Base-by-base conservation (phyloP, 2,888 invertebrate genomes). In the Leistus spinibarbis region DNA sequence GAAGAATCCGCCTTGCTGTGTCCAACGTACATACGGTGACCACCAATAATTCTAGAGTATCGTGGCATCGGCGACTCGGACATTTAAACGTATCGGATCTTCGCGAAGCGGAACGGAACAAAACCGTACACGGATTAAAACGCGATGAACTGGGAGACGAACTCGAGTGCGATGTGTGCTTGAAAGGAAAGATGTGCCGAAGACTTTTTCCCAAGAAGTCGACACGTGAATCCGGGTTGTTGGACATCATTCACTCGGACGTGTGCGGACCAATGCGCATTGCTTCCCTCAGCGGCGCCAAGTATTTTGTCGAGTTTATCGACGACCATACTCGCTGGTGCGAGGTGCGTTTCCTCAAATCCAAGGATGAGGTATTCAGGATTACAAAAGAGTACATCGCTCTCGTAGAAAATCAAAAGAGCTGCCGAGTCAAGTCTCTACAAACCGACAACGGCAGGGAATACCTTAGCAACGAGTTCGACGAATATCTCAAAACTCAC, bases 181-280 rank as follows among this genome's bases (percentile, higher is more conserved):
- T 76, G n/a, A 60, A 65, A 5, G 77, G 76, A 20, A 78, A 78
- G 40, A 76, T 77, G 76, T 40, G 67, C 1, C 65, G 75, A 27
- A 40, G 40, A 13, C 68, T 76, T 7, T 77, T 78, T 68, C 73
- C 77, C 1, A 78, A 73, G 56, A 56, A 24, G 53, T 75, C 73
- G 2, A 23, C 76, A 19, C 24, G 77, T 9, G 23, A 57, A 27
- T 56, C 66, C 7, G 53, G 76, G 17, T 4, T 76, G 40, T 19
- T 76, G 3, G 79, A 81, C 40, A 75, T 80, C 7, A 71, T 80
- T 16, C 79, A 80, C 53, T 78, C 78, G 0, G 80, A 81, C 62
- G 77, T 81, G 4, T 77, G 77, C 22, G 80, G 80, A 17, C 79
- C 80, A 0, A 78, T 79, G 77, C 73, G 76, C 9, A 68, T 76